Base-by-base conservation (phyloP, 1,140 invertebrate species). In the Batillaria attramentaria region DNA sequence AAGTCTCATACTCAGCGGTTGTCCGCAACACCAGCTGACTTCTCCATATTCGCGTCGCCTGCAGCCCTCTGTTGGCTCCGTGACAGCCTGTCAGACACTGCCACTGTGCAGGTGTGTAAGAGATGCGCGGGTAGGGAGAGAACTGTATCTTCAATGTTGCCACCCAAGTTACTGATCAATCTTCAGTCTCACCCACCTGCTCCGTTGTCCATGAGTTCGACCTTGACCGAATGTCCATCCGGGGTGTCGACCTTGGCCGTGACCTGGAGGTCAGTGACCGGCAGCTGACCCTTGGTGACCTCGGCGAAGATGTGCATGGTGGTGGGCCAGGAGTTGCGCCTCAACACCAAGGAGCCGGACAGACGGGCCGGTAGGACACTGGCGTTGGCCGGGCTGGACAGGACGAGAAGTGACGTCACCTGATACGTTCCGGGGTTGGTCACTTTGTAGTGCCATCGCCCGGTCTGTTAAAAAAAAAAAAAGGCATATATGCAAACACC, bases 131-230 rank as follows among this genome's bases (percentile, higher is more conserved):
- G n/a, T n/a, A n/a, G n/a, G n/a, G n/a, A n/a, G 46, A 13, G 10
- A 50, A 50, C 24, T 24, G 24, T 50, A 50, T 50, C 24, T 50
- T 50, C 8, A 50, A 50, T 24, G 24, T 24, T 24, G 24, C 46
- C 10, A 65, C 62, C 31, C 13, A 33, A 65, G 33, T 13, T 33
- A 20, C 13, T 65, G 13, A 33, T 16, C 20, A 0, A 68, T 35
- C 65, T 20, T 68, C 28, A 28, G 37, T 39, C 16, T 24, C 20
- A 80, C 84, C 83, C 79, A 93, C 92, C 92, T 84, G 93, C 93
- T 31, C 94, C 94, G 78, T 92, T 93, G 87, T 94, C 94, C 42
- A 93, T 87, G 3, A 94, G 88, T 78, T 92, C 68, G 13, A 90
- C 75, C 31, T 69, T 65, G 16, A 81, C 39, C 5, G 77, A 39